Evolutionary conservation across 2,888 invertebrate genomes (phyloP).

Genomic region (Drosophila lacicola): DNA sequence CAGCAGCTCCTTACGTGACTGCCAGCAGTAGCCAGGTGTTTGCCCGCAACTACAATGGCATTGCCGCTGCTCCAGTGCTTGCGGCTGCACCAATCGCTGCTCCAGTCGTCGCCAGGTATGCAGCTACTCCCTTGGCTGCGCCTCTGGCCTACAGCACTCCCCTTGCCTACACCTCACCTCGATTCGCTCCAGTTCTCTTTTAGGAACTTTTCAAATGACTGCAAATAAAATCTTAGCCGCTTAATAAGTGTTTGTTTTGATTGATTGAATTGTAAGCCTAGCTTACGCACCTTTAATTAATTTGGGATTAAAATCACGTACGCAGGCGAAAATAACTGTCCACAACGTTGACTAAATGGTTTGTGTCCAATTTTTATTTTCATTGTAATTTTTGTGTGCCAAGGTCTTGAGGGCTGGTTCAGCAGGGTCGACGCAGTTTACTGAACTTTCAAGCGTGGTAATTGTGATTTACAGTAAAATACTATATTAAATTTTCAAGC

Average conservation of each 20-base stretch:
- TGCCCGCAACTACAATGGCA: constrained; percentile 73
- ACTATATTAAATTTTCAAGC: no score
- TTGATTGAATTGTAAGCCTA: no score
- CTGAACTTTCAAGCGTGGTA: not conserved
- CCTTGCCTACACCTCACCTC: constrained; percentile 40
- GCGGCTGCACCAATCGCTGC: constrained; percentile 32
- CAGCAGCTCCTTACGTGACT: constrained; percentile 58
- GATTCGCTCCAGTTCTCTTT: constrained; percentile 2
- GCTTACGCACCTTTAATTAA: not conserved
- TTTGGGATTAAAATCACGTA: not conserved
- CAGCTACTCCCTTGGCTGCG: constrained; percentile 3
- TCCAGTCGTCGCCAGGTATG: constrained; percentile 29
- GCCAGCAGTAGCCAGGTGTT: constrained; percentile 73
- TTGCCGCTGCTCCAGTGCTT: constrained; percentile 55
- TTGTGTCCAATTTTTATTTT: not conserved
- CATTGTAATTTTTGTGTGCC: constrained; percentile 12
- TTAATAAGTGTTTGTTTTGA: not conserved
- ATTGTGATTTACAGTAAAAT: not conserved
- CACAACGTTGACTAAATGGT: constrained; percentile 4
- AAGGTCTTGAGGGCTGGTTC: constrained; percentile 6
- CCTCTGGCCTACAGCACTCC: constrained; percentile 35
- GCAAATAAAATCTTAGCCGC: constrained; percentile 1
- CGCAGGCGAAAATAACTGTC: constrained; percentile 2
- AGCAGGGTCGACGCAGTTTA: not conserved
- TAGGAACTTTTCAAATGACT: not conserved